Evolutionary conservation across 2,888 invertebrate genomes (phyloP).

Genomic region (Phyllotreta striolata): DNA sequence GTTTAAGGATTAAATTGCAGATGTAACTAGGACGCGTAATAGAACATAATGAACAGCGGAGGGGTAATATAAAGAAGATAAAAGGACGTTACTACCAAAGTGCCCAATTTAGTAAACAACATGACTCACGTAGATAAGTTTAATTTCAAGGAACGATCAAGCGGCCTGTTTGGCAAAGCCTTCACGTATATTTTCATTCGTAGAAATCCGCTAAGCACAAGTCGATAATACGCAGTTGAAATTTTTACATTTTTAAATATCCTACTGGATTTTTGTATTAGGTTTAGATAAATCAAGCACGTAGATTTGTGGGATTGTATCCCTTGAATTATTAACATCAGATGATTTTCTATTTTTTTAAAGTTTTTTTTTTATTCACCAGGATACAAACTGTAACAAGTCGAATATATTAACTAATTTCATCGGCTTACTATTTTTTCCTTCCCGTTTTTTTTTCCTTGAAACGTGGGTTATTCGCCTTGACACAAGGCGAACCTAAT

Average conservation of each 20-base stretch:
- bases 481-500: conserved; percentile 2
- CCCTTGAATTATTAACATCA: no score
- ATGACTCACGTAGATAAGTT: conserved; percentile 15
- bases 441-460: no score
- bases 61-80: conserved; percentile 21
- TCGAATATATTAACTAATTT: background rate
- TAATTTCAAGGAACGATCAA: conserved; percentile 15
- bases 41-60: conserved; percentile 16
- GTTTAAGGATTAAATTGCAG: conserved; percentile 21
- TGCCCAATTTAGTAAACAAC: conserved; percentile 16
- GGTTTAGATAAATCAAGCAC: no score
- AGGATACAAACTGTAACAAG: no score
- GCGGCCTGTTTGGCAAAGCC: conserved; percentile 9
- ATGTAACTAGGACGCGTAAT: conserved; percentile 16
- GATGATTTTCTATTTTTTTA: no score
- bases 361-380: no score
- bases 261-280: no score
- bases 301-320: no score
- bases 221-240: conserved; percentile 3
- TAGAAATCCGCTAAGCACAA: conserved; percentile 10
- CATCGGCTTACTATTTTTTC: background rate
- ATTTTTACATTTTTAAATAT: no score
- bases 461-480: background rate
- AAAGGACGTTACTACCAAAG: conserved; percentile 21
- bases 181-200: conserved; percentile 20